Conservation (phyloP, 2,113 vertebrate species). For the Microcebus murinus region DNA sequence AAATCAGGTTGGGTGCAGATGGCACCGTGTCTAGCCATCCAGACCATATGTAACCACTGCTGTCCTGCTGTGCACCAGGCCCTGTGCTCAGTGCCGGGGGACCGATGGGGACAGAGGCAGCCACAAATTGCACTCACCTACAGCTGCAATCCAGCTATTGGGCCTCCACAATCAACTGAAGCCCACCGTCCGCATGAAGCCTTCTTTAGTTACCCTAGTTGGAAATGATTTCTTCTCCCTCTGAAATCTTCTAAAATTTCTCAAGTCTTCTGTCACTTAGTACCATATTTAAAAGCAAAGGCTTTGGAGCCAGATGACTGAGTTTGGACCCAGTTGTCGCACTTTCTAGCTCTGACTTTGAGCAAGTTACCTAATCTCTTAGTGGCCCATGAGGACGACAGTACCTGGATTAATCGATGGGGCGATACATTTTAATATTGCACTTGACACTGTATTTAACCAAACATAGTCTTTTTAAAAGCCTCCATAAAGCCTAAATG, state of each 20-base stretch:
- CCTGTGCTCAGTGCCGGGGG: neutral
- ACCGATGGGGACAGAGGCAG: too few species aligned
- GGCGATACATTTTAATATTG: neutral
- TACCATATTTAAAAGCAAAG: neutral
- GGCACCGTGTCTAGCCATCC: neutral
- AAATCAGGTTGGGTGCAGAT: neutral
- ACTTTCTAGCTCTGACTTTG: neutral
- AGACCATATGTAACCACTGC: neutral
- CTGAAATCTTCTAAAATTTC: neutral
- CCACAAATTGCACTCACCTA: too few species aligned
- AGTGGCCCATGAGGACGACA: neutral
- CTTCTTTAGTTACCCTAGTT: neutral
- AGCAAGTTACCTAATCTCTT: neutral
- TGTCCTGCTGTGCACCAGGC: neutral
- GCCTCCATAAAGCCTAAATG: neutral
- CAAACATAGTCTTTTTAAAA: neutral
- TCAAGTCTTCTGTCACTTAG: neutral
- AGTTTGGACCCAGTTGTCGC: neutral
- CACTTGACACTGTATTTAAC: neutral
- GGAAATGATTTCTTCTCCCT: neutral
- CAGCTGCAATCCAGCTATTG: neutral
- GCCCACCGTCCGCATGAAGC: neutral
- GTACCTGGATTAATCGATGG: neutral
- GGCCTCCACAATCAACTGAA: neutral
- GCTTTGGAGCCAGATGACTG: neutral